Evolutionary conservation across 92 coral and sea anemone genomes (phyloP).

Genomic region (Epizoanthus scotinus): DNA sequence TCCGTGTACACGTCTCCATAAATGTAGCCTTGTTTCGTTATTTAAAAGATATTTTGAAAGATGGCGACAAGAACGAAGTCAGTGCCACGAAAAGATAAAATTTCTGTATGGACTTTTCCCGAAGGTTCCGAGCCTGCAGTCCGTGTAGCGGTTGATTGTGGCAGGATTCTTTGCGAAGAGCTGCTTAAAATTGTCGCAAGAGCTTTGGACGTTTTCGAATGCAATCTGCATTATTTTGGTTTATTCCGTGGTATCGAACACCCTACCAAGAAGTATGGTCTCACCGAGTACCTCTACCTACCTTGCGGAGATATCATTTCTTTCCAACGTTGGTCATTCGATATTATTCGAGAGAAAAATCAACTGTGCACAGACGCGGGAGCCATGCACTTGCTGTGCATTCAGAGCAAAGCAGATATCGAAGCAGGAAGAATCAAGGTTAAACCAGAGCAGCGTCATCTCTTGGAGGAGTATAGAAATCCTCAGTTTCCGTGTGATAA

Average conservation of each 20-base stretch:
- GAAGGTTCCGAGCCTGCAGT: slow-evolving; percentile 85
- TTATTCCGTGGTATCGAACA: slow-evolving; percentile 80
- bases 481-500: slow-evolving; percentile 80
- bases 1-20: background rate
- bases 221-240: slow-evolving; percentile 73
- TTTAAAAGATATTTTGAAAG: background rate
- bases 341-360: slow-evolving; percentile 76
- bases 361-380: slow-evolving; percentile 77
- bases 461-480: slow-evolving; percentile 67
- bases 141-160: slow-evolving; percentile 70
- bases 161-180: slow-evolving; percentile 72
- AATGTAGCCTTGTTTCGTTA: background rate
- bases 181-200: slow-evolving; percentile 71
- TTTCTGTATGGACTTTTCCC: slow-evolving; percentile 89
- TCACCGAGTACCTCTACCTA: slow-evolving; percentile 67
- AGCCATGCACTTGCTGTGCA: slow-evolving; percentile 65
- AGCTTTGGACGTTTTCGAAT: slow-evolving; percentile 63
- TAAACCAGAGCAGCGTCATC: slow-evolving; percentile 68
- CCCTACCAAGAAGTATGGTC: slow-evolving; percentile 77
- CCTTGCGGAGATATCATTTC: slow-evolving; percentile 86
- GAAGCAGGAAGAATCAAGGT: slow-evolving; percentile 73
- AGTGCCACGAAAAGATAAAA: slow-evolving; percentile 67
- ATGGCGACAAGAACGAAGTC: slow-evolving; percentile 60
- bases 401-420: slow-evolving; percentile 75
- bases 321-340: slow-evolving; percentile 92